Conservation (phyloP, 1,140 invertebrate genomes). For the Zaprionus camerounensis region DNA sequence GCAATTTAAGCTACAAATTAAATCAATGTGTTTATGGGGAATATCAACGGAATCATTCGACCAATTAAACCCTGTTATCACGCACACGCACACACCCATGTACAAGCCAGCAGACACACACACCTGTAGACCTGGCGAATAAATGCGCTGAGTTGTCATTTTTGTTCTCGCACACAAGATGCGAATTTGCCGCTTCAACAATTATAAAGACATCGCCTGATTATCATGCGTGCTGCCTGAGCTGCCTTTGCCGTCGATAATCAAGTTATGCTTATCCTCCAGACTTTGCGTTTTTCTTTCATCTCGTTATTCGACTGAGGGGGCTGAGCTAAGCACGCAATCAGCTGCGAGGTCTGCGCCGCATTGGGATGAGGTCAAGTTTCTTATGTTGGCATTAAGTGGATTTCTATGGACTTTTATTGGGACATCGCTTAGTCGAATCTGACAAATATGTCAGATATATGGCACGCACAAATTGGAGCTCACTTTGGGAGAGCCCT, state of each 20-base stretch:
- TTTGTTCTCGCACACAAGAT: constrained; percentile 7
- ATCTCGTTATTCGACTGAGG: not conserved
- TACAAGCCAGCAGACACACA: not conserved
- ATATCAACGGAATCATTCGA: constrained; percentile 45
- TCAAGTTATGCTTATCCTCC: constrained; percentile 31
- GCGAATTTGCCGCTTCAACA: constrained; percentile 48
- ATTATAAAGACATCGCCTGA: constrained; percentile 34
- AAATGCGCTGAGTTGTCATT: constrained; percentile 55
- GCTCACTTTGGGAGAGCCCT: not conserved
- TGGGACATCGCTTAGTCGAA: not conserved
- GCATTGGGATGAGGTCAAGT: constrained; percentile 30
- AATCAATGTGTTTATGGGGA: constrained; percentile 46
- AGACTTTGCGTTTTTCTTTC: constrained; percentile 39
- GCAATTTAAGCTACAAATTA: constrained; percentile 44
- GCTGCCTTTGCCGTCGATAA: constrained; percentile 25
- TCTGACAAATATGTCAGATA: not conserved
- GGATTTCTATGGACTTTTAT: constrained; percentile 18
- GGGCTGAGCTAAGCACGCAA: constrained; percentile 3
- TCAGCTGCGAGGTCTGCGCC: constrained; percentile 8
- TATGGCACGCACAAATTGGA: not conserved
- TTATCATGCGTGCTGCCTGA: constrained; percentile 33
- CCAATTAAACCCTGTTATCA: constrained; percentile 40
- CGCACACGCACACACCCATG: not conserved
- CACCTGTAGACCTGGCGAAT: constrained; percentile 15
- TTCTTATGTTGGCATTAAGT: constrained; percentile 29